Evolutionary conservation across 2,888 invertebrate genomes (phyloP).

Genomic region (Ichneumoninae sp.): DNA sequence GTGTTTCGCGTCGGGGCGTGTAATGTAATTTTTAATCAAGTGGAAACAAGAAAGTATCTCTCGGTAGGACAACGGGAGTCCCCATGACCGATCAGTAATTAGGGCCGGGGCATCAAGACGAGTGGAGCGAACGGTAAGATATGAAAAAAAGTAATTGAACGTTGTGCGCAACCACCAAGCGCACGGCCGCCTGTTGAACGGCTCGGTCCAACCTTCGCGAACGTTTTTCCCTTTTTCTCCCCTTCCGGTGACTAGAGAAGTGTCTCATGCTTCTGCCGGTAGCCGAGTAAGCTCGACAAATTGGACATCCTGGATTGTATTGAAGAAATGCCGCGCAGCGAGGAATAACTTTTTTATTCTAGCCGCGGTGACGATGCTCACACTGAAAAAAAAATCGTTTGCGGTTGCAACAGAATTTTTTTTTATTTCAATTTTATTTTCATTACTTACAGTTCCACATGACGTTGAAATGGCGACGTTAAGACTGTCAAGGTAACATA

Average conservation of each 20-base stretch:
- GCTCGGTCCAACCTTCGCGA: neutral
- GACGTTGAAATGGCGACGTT: too few species aligned
- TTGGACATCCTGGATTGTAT: neutral
- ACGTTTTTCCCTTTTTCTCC: neutral
- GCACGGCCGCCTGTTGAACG: neutral
- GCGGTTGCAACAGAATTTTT: too few species aligned
- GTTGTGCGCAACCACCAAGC: neutral
- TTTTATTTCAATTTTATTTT: too few species aligned
- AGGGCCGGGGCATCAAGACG: constrained; percentile 41
- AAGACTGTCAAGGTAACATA: too few species aligned
- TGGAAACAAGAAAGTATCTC: neutral
- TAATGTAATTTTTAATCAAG: neutral
- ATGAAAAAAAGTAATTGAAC: constrained; percentile 15
- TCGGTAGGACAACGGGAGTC: constrained; percentile 9
- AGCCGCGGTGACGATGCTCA: neutral
- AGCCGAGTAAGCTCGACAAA: neutral
- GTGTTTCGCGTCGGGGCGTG: neutral
- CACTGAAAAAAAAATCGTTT: neutral
- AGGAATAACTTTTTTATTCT: neutral
- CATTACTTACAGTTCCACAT: too few species aligned
- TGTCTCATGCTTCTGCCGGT: neutral
- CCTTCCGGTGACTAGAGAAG: neutral
- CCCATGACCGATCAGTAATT: constrained; percentile 58
- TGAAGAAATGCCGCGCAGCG: neutral
- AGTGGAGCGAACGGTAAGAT: constrained; percentile 19